phyloP scores from a whole-genome alignment of 2,113 vertebrate species.

The Aptenodytes patagonicus region DNA sequence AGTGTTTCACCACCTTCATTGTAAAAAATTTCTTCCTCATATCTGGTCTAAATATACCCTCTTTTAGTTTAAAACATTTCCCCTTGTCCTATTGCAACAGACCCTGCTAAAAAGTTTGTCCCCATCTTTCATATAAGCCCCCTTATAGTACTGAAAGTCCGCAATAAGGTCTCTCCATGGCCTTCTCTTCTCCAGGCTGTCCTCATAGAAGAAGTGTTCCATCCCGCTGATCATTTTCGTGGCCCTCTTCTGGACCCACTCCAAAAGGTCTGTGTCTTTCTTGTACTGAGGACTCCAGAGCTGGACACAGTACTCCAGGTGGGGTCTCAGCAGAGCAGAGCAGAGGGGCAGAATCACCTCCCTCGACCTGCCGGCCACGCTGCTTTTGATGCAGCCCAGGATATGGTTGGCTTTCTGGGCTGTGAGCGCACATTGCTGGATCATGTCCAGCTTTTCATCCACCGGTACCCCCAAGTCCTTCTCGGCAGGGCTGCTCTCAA shows the following conservation, averaged over 20 bases:
- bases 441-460: not conserved
- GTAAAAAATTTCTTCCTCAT: too few species aligned
- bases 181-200: not conserved
- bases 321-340: not conserved
- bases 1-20: not conserved
- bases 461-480: not conserved
- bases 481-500: not conserved
- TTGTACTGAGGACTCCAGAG: too few species aligned
- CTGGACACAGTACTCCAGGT: not conserved
- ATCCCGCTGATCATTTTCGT: not conserved
- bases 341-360: not conserved
- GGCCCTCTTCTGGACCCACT: not conserved
- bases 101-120: not conserved
- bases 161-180: not conserved
- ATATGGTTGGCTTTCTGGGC: not conserved
- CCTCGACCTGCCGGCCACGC: rapidly evolving
- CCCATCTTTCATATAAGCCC: not conserved
- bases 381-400: not conserved
- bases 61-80: not conserved
- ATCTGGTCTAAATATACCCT: not conserved
- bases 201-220: not conserved
- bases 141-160: not conserved
- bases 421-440: rapidly evolving
- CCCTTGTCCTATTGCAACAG: not conserved
- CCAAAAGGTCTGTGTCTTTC: not conserved